phyloP scores from a whole-genome alignment of 92 coral and sea anemone species.

The Zoanthus solanderi region DNA sequence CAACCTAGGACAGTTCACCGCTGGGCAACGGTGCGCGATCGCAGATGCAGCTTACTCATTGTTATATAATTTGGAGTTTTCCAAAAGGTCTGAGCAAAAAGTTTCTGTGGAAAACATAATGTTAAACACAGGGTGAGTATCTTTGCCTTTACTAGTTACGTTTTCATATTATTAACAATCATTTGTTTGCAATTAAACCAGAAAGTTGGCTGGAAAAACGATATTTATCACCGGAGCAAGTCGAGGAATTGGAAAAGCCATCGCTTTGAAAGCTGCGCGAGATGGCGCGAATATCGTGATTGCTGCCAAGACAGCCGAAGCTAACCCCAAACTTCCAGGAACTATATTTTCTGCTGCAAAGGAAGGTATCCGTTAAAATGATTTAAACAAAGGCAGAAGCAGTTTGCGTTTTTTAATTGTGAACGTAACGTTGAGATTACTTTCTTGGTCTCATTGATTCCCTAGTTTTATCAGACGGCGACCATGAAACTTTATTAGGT shows the following conservation, averaged over 20 bases:
- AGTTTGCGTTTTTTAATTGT: no score
- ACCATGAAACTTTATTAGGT: no score
- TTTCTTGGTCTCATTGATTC: no score
- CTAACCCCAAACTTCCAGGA: slow-evolving; percentile 92
- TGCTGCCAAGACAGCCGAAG: slow-evolving; percentile 91
- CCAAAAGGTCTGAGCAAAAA: no score
- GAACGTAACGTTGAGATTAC: no score
- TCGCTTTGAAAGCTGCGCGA: slow-evolving; percentile 91
- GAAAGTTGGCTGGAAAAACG: slow-evolving; percentile 94
- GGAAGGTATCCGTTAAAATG: slow-evolving; percentile 68
- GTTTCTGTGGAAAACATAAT: background rate
- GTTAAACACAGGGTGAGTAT: background rate
- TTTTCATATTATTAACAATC: background rate
- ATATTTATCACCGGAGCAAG: slow-evolving; percentile 94
- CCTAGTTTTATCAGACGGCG: no score
- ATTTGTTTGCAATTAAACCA: slow-evolving; percentile 6
- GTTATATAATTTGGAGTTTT: no score
- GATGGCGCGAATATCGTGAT: slow-evolving; percentile 97
- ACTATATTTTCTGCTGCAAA: slow-evolving; percentile 95
- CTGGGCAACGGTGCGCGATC: no score
- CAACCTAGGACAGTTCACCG: no score
- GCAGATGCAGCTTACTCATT: no score
- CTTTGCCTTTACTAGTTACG: background rate
- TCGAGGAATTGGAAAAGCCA: slow-evolving; percentile 97
- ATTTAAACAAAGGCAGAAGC: no score